Percentiles rank a stretch among this genome's conserved stretches.
Evolutionary conservation across 2,888 invertebrate species (phyloP).

Genomic region (Dolomedes plantarius): DNA sequence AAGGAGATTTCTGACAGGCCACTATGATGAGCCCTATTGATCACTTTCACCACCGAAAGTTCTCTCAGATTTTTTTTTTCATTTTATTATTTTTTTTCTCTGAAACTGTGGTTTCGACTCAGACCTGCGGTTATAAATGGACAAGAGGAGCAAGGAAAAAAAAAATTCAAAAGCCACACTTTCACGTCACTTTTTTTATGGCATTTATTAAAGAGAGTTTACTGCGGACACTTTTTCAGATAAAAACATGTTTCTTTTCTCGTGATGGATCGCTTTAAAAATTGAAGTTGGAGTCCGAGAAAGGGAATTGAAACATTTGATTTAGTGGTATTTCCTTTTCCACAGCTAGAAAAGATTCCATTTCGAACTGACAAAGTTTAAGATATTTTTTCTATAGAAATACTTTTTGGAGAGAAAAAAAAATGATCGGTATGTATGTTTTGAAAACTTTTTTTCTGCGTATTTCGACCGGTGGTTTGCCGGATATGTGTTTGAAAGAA

Average conservation of each 20-base stretch:
- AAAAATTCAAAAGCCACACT: conserved; percentile 42
- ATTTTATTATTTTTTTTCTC: background rate
- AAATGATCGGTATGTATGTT: conserved; percentile 5
- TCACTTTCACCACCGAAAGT: conserved; percentile 21
- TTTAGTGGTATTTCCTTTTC: conserved; percentile 51
- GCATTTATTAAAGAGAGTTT: background rate
- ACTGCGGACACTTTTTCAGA: background rate
- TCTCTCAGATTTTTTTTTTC: conserved; percentile 4
- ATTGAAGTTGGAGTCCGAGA: conserved; percentile 19
- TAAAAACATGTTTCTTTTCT: conserved; percentile 13
- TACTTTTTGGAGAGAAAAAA: background rate
- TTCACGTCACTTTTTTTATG: conserved; percentile 6
- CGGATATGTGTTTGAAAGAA: background rate
- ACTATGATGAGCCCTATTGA: conserved; percentile 61
- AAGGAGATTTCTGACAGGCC: background rate
- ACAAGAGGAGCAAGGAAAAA: conserved; percentile 2
- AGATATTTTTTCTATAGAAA: background rate
- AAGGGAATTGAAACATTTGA: conserved; percentile 32
- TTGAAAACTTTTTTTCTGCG: background rate
- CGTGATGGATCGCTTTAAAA: conserved; percentile 23
- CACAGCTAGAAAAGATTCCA: conserved; percentile 29
- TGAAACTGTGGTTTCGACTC: background rate
- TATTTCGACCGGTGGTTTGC: background rate
- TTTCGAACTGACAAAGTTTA: conserved; percentile 30
- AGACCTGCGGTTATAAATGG: conserved; percentile 43